Base-by-base conservation (phyloP, 1,140 invertebrate species). In the Zaprionus lachaisei region DNA sequence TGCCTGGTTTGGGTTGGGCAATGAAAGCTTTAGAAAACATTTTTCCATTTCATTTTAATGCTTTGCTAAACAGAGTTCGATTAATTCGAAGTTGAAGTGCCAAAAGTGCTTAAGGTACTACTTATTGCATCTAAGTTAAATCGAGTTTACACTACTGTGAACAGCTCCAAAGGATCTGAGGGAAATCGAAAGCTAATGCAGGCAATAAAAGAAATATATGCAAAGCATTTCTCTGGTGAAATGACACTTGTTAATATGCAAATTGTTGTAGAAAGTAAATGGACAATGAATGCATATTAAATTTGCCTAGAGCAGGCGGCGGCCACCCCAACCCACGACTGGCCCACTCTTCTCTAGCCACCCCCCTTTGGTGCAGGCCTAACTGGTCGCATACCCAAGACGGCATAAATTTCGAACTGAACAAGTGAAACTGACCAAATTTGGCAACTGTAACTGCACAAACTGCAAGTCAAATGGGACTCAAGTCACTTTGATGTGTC, bases 361-460 rank as follows among this genome's bases (percentile, higher is more conserved):
- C 9, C 20, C 44, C 34, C 47, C 24, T 67, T 14, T 47, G 38
- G 41, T 9, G 41, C n/a, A 7, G 41, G 7, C 41, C 41, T 14
- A 41, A 55, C 65, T 62, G 31, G 58, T 47, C 24, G 34, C 22
- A 55, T 72, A 22, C 68, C 62, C 63, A 70, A 76, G 64, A 87
- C 64, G 74, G 74, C 74, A 77, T 68, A 68, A 67, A 73, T 77
- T 77, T 72, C 77, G 74, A 72, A 66, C 69, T 79, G 63, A 76
- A 80, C 84, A 89, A 87, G 84, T 89, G 84, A 87, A 87, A 89
- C 77, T 89, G 74, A 55, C 81, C 84, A 87, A 81, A 87, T 79
- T 76, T 89, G 84, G 85, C 75, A 72, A 81, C 62, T 72, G 72
- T 67, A 78, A 80, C 77, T 75, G 77, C 54, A 70, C 51, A 80